Evolutionary conservation across 2,113 vertebrate species (phyloP).

Genomic region (Ictalurus furcatus): DNA sequence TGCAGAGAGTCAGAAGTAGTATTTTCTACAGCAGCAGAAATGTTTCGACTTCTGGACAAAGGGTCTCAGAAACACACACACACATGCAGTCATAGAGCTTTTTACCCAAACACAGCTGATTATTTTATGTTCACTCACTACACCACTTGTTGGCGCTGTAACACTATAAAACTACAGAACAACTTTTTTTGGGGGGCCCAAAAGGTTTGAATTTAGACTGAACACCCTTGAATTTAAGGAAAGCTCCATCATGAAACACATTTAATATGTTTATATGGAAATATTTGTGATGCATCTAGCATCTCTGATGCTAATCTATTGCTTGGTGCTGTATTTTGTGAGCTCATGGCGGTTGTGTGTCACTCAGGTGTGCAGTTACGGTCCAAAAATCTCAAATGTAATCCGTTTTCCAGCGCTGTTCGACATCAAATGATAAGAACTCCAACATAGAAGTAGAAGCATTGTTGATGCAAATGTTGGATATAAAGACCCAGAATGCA

Average conservation of each 20-base stretch:
- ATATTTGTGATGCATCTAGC: background rate
- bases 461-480: background rate
- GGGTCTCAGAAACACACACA: background rate
- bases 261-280: background rate
- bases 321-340: no score
- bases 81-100: conserved; percentile 9
- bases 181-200: no score
- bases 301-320: no score
- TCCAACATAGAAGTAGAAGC: background rate
- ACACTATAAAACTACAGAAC: background rate
- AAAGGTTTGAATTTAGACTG: no score
- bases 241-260: background rate
- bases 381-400: no score
- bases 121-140: background rate
- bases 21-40: conserved; percentile 8
- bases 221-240: no score
- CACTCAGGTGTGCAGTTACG: no score
- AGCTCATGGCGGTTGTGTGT: no score
- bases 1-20: conserved; percentile 2
- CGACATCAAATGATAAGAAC: background rate
- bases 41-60: background rate
- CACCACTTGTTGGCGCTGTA: conserved; percentile 33
- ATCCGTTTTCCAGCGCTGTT: background rate
- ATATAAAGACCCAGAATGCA: background rate
- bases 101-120: background rate